These are phyloP conservation scores for Dendroctonus valens DNA, from an alignment of 1,140 invertebrate species.

Conservation along the genomic window DNA sequence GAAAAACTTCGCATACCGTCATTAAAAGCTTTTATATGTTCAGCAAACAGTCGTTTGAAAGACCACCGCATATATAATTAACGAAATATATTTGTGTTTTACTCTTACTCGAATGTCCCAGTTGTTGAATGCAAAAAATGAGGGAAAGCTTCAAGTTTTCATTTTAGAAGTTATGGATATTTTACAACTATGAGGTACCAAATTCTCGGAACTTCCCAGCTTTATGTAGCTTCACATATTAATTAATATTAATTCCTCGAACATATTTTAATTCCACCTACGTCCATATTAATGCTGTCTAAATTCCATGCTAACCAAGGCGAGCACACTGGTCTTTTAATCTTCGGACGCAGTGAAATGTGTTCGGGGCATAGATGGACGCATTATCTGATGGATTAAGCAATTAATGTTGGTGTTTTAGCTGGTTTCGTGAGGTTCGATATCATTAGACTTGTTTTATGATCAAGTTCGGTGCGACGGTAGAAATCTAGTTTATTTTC, in stretches of 20 bases:
- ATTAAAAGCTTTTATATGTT: no score
- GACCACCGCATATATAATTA: no score
- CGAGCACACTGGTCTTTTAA: constrained; percentile 28
- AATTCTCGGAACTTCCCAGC: not conserved
- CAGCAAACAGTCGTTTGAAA: no score
- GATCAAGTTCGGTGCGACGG: constrained; percentile 28
- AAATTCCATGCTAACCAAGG: constrained; percentile 15
- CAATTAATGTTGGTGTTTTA: constrained; percentile 43
- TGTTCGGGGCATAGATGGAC: constrained; percentile 37
- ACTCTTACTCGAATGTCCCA: no score
- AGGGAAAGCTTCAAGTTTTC: no score
- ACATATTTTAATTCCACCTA: constrained; percentile 3
- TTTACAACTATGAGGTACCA: no score
- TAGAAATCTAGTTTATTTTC: constrained; percentile 19
- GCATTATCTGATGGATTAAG: constrained; percentile 46
- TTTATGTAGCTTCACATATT: constrained; percentile 3
- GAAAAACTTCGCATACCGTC: no score
- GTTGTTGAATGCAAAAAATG: no score
- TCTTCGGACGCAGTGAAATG: constrained; percentile 38
- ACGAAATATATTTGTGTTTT: no score
- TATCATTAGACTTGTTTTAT: constrained; percentile 42
- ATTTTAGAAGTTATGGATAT: no score
- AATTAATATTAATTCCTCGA: constrained; percentile 9
- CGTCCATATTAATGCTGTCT: not conserved
- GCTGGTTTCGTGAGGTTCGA: constrained; percentile 41